phyloP scores from a whole-genome alignment of 2,113 vertebrate species.

The Elanoides forficatus region DNA sequence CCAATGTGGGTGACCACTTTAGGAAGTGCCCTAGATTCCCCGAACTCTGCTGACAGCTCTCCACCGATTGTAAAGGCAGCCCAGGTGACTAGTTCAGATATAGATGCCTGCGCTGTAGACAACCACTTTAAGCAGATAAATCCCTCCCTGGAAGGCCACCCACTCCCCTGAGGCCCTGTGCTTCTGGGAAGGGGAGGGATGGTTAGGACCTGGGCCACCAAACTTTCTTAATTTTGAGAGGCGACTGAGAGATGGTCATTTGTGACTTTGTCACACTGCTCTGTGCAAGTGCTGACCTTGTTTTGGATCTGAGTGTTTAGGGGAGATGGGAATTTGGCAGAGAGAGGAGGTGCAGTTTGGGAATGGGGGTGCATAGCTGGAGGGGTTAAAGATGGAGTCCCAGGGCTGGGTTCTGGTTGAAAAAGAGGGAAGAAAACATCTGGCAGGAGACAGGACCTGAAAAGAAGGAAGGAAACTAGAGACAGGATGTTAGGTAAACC shows the following conservation, averaged over 20 bases:
- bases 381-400: not conserved
- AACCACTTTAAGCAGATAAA: constrained; percentile 18
- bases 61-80: not conserved
- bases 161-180: not conserved
- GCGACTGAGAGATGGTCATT: not conserved
- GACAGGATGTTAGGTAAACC: not conserved
- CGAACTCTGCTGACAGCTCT: not conserved
- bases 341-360: not conserved
- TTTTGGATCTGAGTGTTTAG: not conserved
- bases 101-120: not conserved
- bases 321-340: not conserved
- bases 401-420: not conserved
- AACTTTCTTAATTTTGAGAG: not conserved
- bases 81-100: constrained; percentile 37
- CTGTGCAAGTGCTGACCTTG: not conserved
- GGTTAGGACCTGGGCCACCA: not conserved
- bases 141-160: not conserved
- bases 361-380: not conserved
- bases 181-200: not conserved
- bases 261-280: not conserved
- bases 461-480: not conserved
- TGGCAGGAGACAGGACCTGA: not conserved
- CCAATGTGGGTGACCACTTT: not conserved
- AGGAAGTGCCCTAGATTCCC: not conserved
- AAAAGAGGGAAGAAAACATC: not conserved